phyloP scores from a whole-genome alignment of 2,797 vertebrate genomes.

The Ctenopoma kingsleyae region DNA sequence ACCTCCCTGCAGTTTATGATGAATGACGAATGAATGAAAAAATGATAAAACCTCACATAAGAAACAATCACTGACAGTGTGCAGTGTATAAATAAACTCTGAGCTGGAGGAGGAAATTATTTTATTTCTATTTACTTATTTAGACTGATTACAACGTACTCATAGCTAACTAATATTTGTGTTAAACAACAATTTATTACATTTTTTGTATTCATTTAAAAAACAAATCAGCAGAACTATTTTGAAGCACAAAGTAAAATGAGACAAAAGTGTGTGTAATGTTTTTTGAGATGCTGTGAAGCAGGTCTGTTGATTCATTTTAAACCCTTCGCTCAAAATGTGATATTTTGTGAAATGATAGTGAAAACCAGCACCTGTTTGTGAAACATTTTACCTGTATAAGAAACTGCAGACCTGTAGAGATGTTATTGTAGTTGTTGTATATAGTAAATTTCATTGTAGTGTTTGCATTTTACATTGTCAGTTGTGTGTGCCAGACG shows the following conservation, averaged over 20 bases:
- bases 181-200: conserved; percentile 17
- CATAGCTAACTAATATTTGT: conserved; percentile 41
- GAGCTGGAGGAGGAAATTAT: conserved; percentile 7
- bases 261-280: conserved; percentile 26
- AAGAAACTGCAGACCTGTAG: conserved; percentile 26
- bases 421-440: conserved; percentile 35
- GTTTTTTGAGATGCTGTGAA: conserved; percentile 46
- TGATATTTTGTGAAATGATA: conserved; percentile 35
- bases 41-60: neutral
- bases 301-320: conserved; percentile 32
- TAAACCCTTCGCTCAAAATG: neutral
- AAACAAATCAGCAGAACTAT: conserved; percentile 20
- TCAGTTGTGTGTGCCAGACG: conserved; percentile 55
- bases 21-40: neutral
- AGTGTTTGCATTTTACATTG: conserved; percentile 63
- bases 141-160: conserved; percentile 13
- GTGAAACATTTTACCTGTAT: conserved; percentile 19
- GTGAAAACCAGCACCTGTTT: conserved; percentile 39
- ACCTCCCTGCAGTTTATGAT: neutral
- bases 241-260: conserved; percentile 54
- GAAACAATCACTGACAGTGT: neutral
- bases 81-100: conserved; percentile 16
- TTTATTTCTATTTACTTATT: too few relatives aligned
- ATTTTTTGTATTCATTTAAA: conserved; percentile 42
- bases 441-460: conserved; percentile 44